phyloP scores from a whole-genome alignment of 2,888 invertebrate species.

The Mylabris sibirica region DNA sequence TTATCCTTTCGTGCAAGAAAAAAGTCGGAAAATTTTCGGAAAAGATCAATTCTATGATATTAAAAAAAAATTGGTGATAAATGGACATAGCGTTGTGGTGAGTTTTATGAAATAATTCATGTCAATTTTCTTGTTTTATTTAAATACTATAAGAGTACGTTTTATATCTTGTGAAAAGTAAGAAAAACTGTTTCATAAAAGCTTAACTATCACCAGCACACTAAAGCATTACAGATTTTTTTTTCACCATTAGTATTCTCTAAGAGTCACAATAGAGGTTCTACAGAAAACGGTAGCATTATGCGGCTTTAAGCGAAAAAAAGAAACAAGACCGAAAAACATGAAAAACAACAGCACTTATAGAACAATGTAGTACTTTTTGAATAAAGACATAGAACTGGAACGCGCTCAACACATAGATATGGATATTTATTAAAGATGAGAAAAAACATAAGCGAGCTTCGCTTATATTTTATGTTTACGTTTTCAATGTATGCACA shows the following conservation, averaged over 20 bases:
- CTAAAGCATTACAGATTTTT: not conserved
- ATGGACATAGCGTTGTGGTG: too few species aligned
- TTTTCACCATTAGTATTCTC: constrained; percentile 2
- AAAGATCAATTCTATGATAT: too few species aligned
- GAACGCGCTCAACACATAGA: constrained; percentile 24
- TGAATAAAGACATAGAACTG: constrained; percentile 32
- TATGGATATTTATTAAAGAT: constrained; percentile 15
- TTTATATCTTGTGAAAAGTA: not conserved
- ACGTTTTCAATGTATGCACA: not conserved
- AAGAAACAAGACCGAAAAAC: constrained; percentile 33
- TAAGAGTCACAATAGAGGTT: constrained; percentile 14
- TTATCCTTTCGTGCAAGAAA: not conserved
- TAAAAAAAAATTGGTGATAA: too few species aligned
- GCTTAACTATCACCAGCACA: not conserved
- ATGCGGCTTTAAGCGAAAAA: constrained; percentile 34
- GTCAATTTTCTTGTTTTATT: not conserved
- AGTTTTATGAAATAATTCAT: not conserved
- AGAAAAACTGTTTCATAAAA: not conserved
- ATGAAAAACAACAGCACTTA: constrained; percentile 38
- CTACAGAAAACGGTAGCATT: constrained; percentile 27
- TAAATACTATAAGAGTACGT: not conserved
- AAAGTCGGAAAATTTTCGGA: too few species aligned
- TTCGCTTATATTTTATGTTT: not conserved
- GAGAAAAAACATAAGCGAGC: not conserved
- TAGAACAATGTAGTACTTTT: constrained; percentile 38